A percentile compares a stretch with the other conserved stretches of the same genome.
Evolutionary conservation across 2,113 vertebrate species (phyloP).

Genomic region (Conger conger): DNA sequence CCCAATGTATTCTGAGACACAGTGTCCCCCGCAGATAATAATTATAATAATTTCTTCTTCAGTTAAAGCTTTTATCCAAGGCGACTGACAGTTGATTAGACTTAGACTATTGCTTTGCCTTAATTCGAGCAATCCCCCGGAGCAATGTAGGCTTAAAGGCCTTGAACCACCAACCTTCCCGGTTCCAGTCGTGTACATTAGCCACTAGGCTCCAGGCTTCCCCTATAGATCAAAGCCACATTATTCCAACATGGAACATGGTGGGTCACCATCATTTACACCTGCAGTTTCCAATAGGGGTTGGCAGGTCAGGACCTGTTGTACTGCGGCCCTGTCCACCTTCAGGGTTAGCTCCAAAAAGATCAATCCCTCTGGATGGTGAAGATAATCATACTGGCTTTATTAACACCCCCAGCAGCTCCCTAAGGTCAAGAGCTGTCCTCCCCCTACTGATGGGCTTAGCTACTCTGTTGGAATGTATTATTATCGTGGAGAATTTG

Average conservation of each 20-base stretch:
- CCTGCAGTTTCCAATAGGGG: too few relatives aligned
- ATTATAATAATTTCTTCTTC: too few relatives aligned
- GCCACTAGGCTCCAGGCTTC: too few relatives aligned
- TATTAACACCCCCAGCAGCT: neutral
- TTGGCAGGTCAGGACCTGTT: neutral
- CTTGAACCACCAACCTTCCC: too few relatives aligned
- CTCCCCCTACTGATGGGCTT: neutral
- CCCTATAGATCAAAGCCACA: neutral
- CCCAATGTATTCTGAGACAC: neutral
- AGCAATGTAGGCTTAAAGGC: too few relatives aligned
- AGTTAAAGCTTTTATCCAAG: too few relatives aligned
- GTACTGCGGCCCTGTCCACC: neutral
- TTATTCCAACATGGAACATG: neutral
- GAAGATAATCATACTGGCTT: neutral
- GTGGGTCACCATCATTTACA: neutral
- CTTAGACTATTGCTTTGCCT: too few relatives aligned
- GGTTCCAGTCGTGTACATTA: too few relatives aligned
- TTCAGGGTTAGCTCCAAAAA: neutral
- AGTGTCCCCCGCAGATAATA: neutral
- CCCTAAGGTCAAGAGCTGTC: neutral
- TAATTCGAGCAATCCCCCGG: too few relatives aligned
- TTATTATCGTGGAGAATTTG: too few relatives aligned
- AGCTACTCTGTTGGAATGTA: too few relatives aligned
- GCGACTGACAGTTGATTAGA: too few relatives aligned
- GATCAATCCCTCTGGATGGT: neutral